Evolutionary conservation across 1,140 invertebrate genomes (phyloP), one percentile per base, ranked within the genome.

Genomic region (Psilanteris sp.): DNA sequence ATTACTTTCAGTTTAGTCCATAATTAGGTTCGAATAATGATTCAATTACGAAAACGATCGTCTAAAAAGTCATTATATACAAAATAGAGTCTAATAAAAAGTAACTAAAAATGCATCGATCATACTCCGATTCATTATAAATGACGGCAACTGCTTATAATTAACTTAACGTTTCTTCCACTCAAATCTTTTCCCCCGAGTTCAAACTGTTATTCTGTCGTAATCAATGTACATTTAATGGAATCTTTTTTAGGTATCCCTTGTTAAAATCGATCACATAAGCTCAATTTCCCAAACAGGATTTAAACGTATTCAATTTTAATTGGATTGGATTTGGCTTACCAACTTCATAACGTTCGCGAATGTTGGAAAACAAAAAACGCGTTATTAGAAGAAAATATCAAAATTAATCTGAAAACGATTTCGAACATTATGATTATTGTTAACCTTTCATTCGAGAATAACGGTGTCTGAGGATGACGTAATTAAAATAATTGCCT

Each of bases 231-330:
- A 34, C 16, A 7, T 36, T 34, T 29, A 18, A 39, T 31, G 3
- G 2, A 16, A 34, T 59, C 54, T 59, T 26, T 31, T 70, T 70
- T 44, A 54, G 39, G 29, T 22, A 9, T 29, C 44, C 10, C 66
- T 70, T 61, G 66, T 70, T 70, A 61, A 59, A 61, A 70, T 39
- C 36, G 6, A 54, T 14, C 24, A 6, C 20, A 48, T 57, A 54
- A 54, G 54, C 13, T 27, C 13, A 6, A 6, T 20, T 4, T 14
- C 54, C 37, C n/a, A 14, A 52, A 61, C 59, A 44, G 66, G 66
- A 3, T 18, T 36, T 48, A 59, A 68, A 31, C 1, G 43, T 50
- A 41, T 52, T 70, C 39, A 29, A 10, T 31, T 43, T 26, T 34
- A 44, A 50, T 59, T 59, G 43, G 41, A 27, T 16, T 52, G 11